Evolutionary conservation across 2,888 invertebrate genomes (phyloP), one percentile per base, ranked within the genome.

Genomic region (Lingula anatina): DNA sequence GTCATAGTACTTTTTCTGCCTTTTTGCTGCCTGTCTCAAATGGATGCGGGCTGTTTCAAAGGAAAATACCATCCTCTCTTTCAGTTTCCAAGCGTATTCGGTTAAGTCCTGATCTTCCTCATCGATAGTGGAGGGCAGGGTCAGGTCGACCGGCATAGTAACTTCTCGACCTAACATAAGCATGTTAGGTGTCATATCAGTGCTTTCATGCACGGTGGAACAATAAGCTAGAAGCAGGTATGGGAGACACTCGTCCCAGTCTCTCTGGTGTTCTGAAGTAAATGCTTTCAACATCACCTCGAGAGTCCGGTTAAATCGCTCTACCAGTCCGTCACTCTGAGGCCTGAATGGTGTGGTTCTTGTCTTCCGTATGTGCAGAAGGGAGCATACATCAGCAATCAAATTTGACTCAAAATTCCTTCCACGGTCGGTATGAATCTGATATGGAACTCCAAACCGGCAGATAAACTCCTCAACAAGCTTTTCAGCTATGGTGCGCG

Each of bases 401-500:
- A 56, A 15, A 3, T 39, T 21, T 18, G 54, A 55, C 18, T 55
- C 49, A 49, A 54, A 59, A 15, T 51, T 54, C 12, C 41, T 24
- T 3, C 56, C 61, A 18, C 53, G 55, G 25, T 61, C 60, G 12
- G 55, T 40, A 42, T 59, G 56, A 15, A 57, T 31, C 9, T 54
- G 36, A 21, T 39, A 9, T 3, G 56, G 58, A 5, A 50, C 39
- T 3, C 60, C 61, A 46, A 53, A 59, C 3, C 47, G 7, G 3
- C 42, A 46, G 4, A 58, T 37, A 35, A 56, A 44, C 18, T 38
- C 38, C 3, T 54, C 47, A 9, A 58, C 40, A 21, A 58, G 44
- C 12, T 31, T 44, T 24, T 44, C 27, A 5, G 58, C 59, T 21
- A 56, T 45, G 1, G 54, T 53, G 7, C 4, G 23, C n/a, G 60